Percentiles rank a stretch among this genome's conserved stretches.
Evolutionary conservation across 2,888 invertebrate genomes (phyloP).

Genomic region (Nowickia ferox): DNA sequence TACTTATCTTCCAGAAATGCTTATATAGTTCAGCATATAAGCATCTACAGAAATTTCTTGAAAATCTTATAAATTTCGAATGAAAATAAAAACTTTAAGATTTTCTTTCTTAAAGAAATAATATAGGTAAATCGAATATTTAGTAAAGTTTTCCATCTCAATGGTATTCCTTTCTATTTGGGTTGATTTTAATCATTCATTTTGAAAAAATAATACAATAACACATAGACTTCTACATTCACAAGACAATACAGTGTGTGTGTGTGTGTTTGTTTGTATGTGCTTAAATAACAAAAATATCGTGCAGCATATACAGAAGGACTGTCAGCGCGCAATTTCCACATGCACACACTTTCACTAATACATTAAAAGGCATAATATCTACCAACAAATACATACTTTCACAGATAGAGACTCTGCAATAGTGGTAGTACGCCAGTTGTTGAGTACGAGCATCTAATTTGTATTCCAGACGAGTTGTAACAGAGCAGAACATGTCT

Average conservation of each 20-base stretch:
- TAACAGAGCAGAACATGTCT: conserved; percentile 70
- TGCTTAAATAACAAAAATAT: conserved; percentile 24
- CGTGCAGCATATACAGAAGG: conserved; percentile 52
- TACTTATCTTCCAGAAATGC: too few species aligned
- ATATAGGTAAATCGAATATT: conserved; percentile 23
- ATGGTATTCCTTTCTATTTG: not conserved
- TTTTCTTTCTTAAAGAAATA: not conserved
- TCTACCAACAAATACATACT: conserved; percentile 1
- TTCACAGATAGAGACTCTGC: not conserved
- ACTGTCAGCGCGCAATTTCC: conserved; percentile 56
- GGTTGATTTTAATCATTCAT: conserved; percentile 54
- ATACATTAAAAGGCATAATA: conserved; percentile 32
- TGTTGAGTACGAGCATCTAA: conserved; percentile 75
- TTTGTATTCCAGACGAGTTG: conserved; percentile 82
- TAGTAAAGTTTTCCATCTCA: conserved; percentile 16
- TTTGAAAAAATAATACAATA: conserved; percentile 34
- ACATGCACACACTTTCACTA: conserved; percentile 15
- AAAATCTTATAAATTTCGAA: conserved; percentile 3
- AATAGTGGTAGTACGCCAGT: conserved; percentile 47
- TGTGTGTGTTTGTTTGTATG: not conserved
- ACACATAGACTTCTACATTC: not conserved
- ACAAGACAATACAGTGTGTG: not conserved
- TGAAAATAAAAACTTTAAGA: conserved; percentile 10
- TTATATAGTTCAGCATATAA: too few species aligned
- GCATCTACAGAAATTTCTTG: not conserved